Evolutionary conservation across 2,888 invertebrate genomes (phyloP).

Genomic region (Halocaridina rubra): DNA sequence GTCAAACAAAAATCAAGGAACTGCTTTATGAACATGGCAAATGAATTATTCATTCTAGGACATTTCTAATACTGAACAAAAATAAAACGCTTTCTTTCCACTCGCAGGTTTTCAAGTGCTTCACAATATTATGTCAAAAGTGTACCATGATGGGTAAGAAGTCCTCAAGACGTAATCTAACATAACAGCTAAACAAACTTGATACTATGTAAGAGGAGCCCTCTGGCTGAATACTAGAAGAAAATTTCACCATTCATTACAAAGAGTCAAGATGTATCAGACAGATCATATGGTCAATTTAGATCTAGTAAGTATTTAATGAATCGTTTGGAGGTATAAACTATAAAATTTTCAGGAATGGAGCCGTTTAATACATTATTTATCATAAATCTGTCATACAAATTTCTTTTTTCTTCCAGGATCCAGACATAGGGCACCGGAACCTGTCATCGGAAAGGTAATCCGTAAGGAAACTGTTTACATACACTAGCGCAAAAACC

Average conservation of each 20-base stretch:
- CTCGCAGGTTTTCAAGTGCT: constrained; percentile 43
- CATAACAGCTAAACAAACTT: constrained; percentile 58
- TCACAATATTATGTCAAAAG: constrained; percentile 51
- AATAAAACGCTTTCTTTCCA: constrained; percentile 37
- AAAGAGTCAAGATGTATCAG: neutral
- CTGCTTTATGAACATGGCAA: no score
- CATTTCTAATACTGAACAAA: neutral
- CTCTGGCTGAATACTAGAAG: constrained; percentile 34
- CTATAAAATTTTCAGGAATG: no score
- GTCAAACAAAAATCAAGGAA: no score
- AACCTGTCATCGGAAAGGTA: constrained; percentile 48
- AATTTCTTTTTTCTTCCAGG: constrained; percentile 17
- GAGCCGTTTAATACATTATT: no score
- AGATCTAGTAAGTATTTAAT: no score
- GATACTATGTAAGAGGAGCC: constrained; percentile 42
- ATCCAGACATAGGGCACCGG: constrained; percentile 32
- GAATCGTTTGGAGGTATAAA: no score
- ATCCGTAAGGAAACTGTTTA: constrained; percentile 47
- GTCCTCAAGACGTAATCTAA: constrained; percentile 56
- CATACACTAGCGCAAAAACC: constrained; percentile 44
- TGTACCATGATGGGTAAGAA: constrained; percentile 51
- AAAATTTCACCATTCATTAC: neutral
- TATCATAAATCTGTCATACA: no score
- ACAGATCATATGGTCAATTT: no score
- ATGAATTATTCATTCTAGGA: no score